These are phyloP conservation scores for Lasioglossum marginatum DNA, from an alignment of 2,888 invertebrate genomes.

Conservation along the genomic window DNA sequence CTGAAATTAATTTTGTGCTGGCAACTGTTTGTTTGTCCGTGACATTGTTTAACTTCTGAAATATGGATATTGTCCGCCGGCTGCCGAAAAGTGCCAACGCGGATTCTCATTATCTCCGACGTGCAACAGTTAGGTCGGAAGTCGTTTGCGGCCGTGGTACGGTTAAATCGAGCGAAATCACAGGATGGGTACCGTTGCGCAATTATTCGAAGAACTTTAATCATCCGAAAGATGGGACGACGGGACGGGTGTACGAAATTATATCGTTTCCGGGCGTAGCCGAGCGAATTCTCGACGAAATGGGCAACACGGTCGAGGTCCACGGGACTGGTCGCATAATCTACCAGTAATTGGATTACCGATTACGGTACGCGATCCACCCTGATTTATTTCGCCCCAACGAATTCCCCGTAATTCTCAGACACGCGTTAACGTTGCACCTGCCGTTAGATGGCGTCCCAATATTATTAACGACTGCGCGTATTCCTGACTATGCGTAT, in stretches of 20 bases:
- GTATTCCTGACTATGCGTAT: constrained; percentile 25
- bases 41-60: constrained; percentile 19
- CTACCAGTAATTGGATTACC: neutral
- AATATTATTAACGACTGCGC: constrained; percentile 26
- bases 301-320: neutral
- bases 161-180: neutral
- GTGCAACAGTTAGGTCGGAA: neutral
- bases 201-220: neutral
- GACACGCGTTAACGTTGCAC: neutral
- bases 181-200: neutral
- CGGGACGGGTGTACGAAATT: neutral
- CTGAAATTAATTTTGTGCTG: constrained; percentile 3
- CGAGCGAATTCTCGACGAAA: neutral
- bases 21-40: neutral
- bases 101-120: neutral
- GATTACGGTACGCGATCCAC: neutral
- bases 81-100: neutral
- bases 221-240: neutral
- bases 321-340: neutral
- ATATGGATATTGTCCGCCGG: neutral
- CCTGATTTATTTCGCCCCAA: constrained; percentile 6
- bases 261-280: neutral
- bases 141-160: neutral
- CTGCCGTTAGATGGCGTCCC: constrained; percentile 21
- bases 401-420: constrained; percentile 33